Base-by-base conservation (phyloP, 2,797 vertebrate genomes). In the Thaleichthys pacificus region DNA sequence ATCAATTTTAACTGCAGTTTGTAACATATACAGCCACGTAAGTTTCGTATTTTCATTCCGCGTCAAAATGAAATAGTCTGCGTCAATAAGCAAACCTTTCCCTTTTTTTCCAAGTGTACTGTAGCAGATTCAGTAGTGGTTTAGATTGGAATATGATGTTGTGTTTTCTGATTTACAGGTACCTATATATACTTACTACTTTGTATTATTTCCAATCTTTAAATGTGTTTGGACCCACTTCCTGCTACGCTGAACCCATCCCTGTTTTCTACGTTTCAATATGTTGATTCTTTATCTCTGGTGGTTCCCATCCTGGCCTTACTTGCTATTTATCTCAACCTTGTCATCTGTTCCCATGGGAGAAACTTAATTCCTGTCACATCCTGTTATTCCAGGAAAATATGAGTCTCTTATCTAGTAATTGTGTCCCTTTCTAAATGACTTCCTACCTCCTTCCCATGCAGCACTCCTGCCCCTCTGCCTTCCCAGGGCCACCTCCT, bases 401-500 rank as follows among this genome's bases (percentile, higher is more conserved):
- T 81, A 85, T 66, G 38, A 73, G 62, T 72, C 66, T 54, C 85
- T 91, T 91, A 88, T 89, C 89, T 85, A 15, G 65, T 86, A 87
- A 89, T 86, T 86, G 84, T 76, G 68, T 68, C 71, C 75, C 80
- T 77, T 76, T 80, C 74, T 77, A 66, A 85, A 87, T 82, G 82
- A 81, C 85, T 89, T 90, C 86, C 89, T 75, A 66, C 65, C 61
- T 61, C 24, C 80, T 85, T 85, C 84, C 85, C 82, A 87, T 61
- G 73, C 30, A 69, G 26, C 58, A 30, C 72, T 75, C 76, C 54
- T 8, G 19, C 77, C 68, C 75, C 26, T 12, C 66, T 62, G 24
- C 71, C 61, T 67, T 80, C 80, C 68, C 38, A 1, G 56, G 56
- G 71, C 47, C 22, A 26, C 71, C 71, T 73, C 49, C 61, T 8